Conservation (phyloP, 2,888 invertebrate species). For the Pachydiplax longipennis region DNA sequence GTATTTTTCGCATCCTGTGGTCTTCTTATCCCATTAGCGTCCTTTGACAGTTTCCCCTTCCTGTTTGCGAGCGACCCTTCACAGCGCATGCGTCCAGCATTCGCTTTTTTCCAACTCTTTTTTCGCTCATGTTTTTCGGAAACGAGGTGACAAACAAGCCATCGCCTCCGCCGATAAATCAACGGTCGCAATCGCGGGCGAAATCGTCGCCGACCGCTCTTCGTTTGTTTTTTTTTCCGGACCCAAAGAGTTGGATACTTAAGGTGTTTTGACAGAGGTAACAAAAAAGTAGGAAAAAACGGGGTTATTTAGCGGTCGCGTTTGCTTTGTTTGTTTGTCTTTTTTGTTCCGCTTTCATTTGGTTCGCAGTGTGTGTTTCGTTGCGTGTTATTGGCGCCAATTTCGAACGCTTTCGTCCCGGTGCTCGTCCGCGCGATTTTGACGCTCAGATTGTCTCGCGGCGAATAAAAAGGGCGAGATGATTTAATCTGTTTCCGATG, state of each 20-base stretch:
- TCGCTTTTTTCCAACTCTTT: neutral
- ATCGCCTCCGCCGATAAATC: neutral
- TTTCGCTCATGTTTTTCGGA: neutral
- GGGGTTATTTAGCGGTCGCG: constrained; percentile 20
- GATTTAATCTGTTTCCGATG: neutral
- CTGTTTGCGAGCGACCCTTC: neutral
- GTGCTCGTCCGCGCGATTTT: neutral
- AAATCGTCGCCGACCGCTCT: neutral
- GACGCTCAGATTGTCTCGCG: neutral
- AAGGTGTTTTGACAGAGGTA: neutral
- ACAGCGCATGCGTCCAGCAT: neutral
- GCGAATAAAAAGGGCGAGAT: neutral
- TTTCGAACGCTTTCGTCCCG: neutral
- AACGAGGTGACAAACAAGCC: constrained; percentile 1
- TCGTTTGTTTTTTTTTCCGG: neutral
- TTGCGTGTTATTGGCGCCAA: neutral
- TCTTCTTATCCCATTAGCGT: neutral
- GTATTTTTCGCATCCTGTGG: neutral
- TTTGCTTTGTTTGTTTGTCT: constrained; percentile 3
- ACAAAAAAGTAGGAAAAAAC: neutral
- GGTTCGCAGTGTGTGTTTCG: neutral
- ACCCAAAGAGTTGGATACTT: neutral
- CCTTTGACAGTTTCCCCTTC: neutral
- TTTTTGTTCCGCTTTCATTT: neutral
- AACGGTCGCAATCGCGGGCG: neutral